phyloP scores from a whole-genome alignment of 2,797 vertebrate species.

The Otolemur crassicaudatus region DNA sequence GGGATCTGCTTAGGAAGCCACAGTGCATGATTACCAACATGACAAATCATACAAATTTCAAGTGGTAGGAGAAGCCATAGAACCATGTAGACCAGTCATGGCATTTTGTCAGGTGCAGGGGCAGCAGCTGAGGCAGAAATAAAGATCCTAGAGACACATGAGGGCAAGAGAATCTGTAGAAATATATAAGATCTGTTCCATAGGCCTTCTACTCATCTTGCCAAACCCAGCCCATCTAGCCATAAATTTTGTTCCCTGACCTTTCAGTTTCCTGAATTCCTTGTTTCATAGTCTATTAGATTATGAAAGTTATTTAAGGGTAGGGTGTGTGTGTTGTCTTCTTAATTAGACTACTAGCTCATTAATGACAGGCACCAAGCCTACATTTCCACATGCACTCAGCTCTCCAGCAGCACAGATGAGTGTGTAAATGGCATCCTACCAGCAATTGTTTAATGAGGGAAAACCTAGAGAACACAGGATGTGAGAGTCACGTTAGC shows the following conservation, averaged over 20 bases:
- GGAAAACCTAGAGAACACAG: not conserved
- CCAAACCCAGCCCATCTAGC: not conserved
- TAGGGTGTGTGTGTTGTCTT: not conserved
- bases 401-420: constrained; percentile 3
- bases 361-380: not conserved
- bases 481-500: not conserved
- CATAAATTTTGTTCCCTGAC: not conserved
- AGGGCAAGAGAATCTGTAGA: not conserved
- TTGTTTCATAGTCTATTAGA: not conserved
- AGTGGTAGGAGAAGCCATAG: not conserved
- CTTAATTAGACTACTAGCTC: constrained; percentile 5
- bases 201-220: not conserved
- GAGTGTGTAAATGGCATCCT: not conserved
- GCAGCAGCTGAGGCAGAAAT: not conserved
- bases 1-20: not conserved
- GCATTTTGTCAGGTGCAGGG: not conserved
- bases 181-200: not conserved
- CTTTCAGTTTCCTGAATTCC: not conserved
- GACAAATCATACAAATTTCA: not conserved
- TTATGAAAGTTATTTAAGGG: not conserved
- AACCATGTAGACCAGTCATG: not conserved
- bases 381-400: not conserved
- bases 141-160: not conserved
- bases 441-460: not conserved
- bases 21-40: not conserved